Conservation (phyloP, 2,113 vertebrate genomes). For the Siniperca chuatsi region DNA sequence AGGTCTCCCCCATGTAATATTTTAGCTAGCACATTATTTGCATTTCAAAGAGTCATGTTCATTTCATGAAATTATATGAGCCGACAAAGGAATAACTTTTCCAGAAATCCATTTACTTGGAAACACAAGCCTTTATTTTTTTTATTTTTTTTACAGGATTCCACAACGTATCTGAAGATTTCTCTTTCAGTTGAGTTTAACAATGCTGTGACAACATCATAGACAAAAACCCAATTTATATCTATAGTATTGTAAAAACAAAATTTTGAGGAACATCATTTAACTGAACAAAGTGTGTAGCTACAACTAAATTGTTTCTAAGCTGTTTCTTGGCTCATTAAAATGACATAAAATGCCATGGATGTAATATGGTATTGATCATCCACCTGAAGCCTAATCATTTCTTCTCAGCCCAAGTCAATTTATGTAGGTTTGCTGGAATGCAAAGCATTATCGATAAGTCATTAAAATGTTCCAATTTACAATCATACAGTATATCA, state of each 20-base stretch:
- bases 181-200: neutral
- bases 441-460: slow-evolving; percentile 21
- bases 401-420: slow-evolving; percentile 5
- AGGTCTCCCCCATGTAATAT: slow-evolving; percentile 9
- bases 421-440: slow-evolving; percentile 18
- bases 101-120: neutral
- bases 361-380: slow-evolving; percentile 42
- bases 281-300: neutral
- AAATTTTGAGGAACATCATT: neutral
- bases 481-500: slow-evolving; percentile 7
- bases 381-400: neutral
- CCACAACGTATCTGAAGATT: neutral
- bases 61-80: neutral
- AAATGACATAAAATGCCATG: neutral
- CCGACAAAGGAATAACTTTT: neutral
- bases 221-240: neutral
- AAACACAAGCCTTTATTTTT: neutral
- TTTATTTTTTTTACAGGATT: neutral
- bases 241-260: neutral
- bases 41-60: slow-evolving; percentile 10
- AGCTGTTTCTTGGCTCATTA: neutral
- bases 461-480: slow-evolving; percentile 30
- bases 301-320: neutral
- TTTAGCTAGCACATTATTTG: neutral
- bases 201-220: neutral